Evolutionary conservation across 2,888 invertebrate genomes (phyloP), one percentile per base, ranked within the genome.

Genomic region (Gastracanthus pulcherrimus): DNA sequence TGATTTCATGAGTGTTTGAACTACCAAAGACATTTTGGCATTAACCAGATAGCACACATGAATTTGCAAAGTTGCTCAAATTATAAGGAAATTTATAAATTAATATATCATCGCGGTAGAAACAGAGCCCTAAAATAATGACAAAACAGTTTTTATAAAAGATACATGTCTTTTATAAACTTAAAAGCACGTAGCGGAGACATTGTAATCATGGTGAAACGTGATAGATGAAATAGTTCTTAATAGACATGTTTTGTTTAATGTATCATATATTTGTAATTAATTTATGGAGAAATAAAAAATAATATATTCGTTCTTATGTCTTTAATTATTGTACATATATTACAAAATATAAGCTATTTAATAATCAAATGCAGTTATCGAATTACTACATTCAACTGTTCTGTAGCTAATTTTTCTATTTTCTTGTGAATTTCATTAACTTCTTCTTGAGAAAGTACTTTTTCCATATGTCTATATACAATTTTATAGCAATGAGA

Each of bases 401-500:
- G 84, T 4, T 76, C 58, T 29, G 83, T 85, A 2, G 94, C 94
- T 13, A 93, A 92, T 16, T 93, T 91, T 84, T 94, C 95, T 82
- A 99, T 97, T 86, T 94, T 91, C 85, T 94, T 92, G 89, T 99
- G 99, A n/a, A 98, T 92, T 67, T 92, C 87, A 91, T 97, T 97
- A 0, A 97, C 98, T 93, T 99, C 98, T 0, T 93, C 93, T 89
- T 98, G 96, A 0, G 95, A 96, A 51, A 99, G 92, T 0, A 97
- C 97, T 83, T 95, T 94, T 88, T 98, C 97, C 95, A 98, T 95
- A 89, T 98, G 98, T 71, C 99, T 94, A 89, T 99, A 99, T 0
- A 96, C 93, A 85, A 99, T 97, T 86, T 96, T 94, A 91, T 98
- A 99, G 90, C 98, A 98, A 79, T 98, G 95, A 85, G 99, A 99